phyloP scores from a whole-genome alignment of 2,888 invertebrate species.

The Pachycephus smyrnensis region DNA sequence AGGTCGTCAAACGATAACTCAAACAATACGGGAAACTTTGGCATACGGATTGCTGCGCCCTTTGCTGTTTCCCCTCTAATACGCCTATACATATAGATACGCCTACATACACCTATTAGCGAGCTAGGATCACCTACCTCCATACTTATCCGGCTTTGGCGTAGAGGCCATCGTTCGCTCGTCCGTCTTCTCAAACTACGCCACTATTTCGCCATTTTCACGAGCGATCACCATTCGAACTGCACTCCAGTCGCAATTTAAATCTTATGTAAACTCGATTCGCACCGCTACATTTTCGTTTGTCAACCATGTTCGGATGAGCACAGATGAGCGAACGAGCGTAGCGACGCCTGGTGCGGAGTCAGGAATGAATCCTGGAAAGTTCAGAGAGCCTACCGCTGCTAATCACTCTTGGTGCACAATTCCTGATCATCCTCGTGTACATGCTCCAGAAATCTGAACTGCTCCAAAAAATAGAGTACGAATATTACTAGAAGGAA shows the following conservation, averaged over 20 bases:
- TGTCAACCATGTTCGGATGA: constrained; percentile 62
- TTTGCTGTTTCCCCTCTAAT: too few relatives aligned
- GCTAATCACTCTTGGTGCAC: too few relatives aligned
- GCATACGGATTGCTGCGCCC: too few relatives aligned
- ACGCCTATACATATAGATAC: too few relatives aligned
- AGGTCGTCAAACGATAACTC: too few relatives aligned
- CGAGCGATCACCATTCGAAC: constrained; percentile 51
- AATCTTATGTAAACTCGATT: constrained; percentile 63
- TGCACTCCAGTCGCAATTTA: constrained; percentile 59
- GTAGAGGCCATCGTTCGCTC: constrained; percentile 59
- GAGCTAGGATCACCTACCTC: constrained; percentile 51
- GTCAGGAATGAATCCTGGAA: not conserved
- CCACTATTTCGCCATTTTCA: constrained; percentile 61
- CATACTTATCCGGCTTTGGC: constrained; percentile 63
- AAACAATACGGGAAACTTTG: too few relatives aligned
- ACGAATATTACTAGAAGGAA: too few relatives aligned
- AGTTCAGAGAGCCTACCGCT: too few relatives aligned
- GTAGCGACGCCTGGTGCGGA: constrained; percentile 46
- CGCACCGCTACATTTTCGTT: constrained; percentile 65
- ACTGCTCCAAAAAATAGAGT: too few relatives aligned
- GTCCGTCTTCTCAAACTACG: constrained; percentile 38
- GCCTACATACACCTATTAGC: too few relatives aligned
- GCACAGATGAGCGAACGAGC: constrained; percentile 17
- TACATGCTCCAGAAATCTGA: too few relatives aligned
- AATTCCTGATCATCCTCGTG: too few relatives aligned